Base-by-base conservation (phyloP, 2,888 invertebrate genomes). In the Synergus japonicus region DNA sequence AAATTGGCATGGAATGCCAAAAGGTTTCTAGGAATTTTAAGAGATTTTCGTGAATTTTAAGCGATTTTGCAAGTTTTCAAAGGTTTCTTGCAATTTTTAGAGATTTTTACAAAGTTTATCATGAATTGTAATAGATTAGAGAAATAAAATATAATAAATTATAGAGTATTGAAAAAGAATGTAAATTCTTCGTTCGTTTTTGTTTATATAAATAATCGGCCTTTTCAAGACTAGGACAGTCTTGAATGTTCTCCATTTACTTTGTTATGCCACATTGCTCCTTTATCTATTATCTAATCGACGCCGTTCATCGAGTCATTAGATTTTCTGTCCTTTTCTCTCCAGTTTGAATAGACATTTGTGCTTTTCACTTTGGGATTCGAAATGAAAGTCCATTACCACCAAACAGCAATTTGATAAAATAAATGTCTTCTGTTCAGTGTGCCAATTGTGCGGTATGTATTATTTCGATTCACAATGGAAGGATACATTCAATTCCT, bases 381-480 rank as follows among this genome's bases (percentile, higher is more conserved):
- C n/a, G 9, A 73, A 73, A 73, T 73, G 54, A n/a, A 73, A 73
- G 54, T 73, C 49, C 73, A 73, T 73, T 73, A 73, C 54, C 37
- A 54, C 73, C 73, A 37, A 73, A 41, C n/a, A 73, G 73, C 73
- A 73, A 54, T 73, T 73, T 54, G n/a, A 15, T 41, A 37, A 73
- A 73, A 73, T 73, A 73, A 73, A 73, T 73, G 73, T 37, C 73
- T 73, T 29, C 37, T 73, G 37, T 54, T 29, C 29, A 3, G 29
- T 54, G 73, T 73, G 73, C 54, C 73, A 73, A 73, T 73, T 73
- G 73, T 49, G 41, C 41, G 73, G 73, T 54, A 73, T 54, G 73
- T 73, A 73, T 73, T 41, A 73, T 37, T 73, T 54, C 37, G 54
- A 29, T 54, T 66, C 73, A 73, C 73, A 73, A 73, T 73, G 73